Evolutionary conservation across 1,140 invertebrate species (phyloP).

Genomic region (Plectus sambesii): DNA sequence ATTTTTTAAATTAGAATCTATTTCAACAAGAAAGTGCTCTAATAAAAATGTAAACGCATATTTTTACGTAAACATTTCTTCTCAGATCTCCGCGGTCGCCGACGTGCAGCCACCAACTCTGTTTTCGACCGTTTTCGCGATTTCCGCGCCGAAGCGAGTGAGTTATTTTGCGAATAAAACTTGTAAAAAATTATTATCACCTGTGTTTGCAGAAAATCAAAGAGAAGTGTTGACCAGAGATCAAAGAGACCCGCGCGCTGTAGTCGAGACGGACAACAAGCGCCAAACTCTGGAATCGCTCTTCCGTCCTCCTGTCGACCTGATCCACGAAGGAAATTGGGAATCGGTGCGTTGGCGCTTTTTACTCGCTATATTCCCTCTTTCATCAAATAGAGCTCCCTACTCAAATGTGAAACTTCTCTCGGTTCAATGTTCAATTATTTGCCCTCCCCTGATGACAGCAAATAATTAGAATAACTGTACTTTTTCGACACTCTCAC

Average conservation of each 20-base stretch:
- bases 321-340: slow-evolving; percentile 59
- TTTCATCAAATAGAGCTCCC: too few species aligned
- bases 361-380: too few species aligned
- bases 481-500: too few species aligned
- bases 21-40: too few species aligned
- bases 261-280: slow-evolving; percentile 41
- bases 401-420: too few species aligned
- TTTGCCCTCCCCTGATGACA: too few species aligned
- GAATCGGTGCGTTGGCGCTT: slow-evolving; percentile 48
- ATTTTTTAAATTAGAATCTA: too few species aligned
- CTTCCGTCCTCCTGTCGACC: slow-evolving; percentile 63
- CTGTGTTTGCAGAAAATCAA: slow-evolving; percentile 10
- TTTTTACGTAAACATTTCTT: too few species aligned
- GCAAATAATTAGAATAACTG: too few species aligned
- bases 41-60: too few species aligned
- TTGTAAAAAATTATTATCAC: slow-evolving; percentile 1
- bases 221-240: slow-evolving; percentile 3
- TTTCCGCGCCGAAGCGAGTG: slow-evolving; percentile 58
- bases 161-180: slow-evolving; percentile 22
- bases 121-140: slow-evolving; percentile 60
- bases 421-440: too few species aligned
- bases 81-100: slow-evolving; percentile 47
- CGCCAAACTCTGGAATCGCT: slow-evolving; percentile 59
- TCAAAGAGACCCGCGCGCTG: slow-evolving; percentile 5
- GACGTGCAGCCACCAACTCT: slow-evolving; percentile 49